A percentile compares a stretch with the other conserved stretches of the same genome.
Evolutionary conservation across 2,113 vertebrate species (phyloP).

Genomic region (Spheniscus mendiculus): DNA sequence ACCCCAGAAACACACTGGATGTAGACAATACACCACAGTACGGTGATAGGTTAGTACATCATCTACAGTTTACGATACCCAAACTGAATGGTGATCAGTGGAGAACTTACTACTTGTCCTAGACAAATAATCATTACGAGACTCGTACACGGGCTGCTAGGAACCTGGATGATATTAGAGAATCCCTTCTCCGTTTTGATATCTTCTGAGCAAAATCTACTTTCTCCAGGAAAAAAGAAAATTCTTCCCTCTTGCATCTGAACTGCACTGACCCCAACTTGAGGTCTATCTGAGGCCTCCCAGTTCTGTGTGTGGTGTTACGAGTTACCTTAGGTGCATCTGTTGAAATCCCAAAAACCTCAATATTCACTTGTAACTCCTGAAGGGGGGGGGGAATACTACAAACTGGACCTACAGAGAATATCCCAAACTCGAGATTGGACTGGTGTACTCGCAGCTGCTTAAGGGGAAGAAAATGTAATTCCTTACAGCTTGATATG

Average conservation of each 20-base stretch:
- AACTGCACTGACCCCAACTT: background rate
- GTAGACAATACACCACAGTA: background rate
- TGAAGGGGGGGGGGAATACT: too few relatives aligned
- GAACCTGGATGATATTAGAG: background rate
- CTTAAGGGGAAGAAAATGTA: background rate
- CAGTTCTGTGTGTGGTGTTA: background rate
- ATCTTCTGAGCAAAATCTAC: background rate
- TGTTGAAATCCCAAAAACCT: background rate
- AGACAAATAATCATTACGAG: background rate
- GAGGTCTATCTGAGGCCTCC: background rate
- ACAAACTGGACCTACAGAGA: background rate
- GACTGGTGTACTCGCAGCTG: background rate
- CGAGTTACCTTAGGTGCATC: rapidly evolving
- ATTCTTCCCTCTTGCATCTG: background rate
- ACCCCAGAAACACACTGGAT: background rate
- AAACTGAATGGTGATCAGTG: background rate
- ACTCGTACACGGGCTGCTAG: rapidly evolving
- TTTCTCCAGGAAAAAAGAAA: background rate
- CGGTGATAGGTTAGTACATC: background rate
- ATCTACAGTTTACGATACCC: background rate
- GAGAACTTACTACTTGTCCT: background rate
- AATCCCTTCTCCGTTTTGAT: background rate
- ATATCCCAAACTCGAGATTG: background rate
- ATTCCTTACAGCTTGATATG: background rate
- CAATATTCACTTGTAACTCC: background rate